phyloP scores from a whole-genome alignment of 1,140 invertebrate genomes.

The Rhynchophorus ferrugineus region DNA sequence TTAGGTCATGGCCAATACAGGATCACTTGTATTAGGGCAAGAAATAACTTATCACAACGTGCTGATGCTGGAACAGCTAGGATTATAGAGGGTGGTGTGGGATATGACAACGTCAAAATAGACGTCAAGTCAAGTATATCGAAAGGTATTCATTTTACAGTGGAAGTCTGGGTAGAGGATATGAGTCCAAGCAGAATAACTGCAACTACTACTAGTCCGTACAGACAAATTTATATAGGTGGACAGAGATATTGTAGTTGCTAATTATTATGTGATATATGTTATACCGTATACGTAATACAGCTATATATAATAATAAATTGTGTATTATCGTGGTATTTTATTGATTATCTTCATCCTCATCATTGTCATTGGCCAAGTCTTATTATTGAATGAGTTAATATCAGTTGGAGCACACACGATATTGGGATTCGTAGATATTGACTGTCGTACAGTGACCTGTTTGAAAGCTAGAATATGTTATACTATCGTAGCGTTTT shows the following conservation, averaged over 20 bases:
- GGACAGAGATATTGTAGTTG: slow-evolving; percentile 15
- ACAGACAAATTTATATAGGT: slow-evolving; percentile 4
- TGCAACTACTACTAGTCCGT: neutral
- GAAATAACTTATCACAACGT: slow-evolving; percentile 7
- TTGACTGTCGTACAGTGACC: too few relatives aligned
- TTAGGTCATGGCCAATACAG: neutral
- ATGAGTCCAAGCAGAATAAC: neutral
- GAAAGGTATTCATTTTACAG: slow-evolving; percentile 2
- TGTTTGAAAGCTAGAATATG: too few relatives aligned
- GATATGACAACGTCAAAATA: slow-evolving; percentile 9
- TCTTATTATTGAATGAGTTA: too few relatives aligned
- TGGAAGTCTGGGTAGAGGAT: slow-evolving; percentile 15
- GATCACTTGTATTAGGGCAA: slow-evolving; percentile 7
- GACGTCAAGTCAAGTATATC: slow-evolving; percentile 10
- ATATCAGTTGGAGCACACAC: too few relatives aligned
- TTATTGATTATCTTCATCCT: too few relatives aligned
- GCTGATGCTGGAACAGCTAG: slow-evolving; percentile 7
- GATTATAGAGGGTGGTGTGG: slow-evolving; percentile 10
- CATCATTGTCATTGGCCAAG: too few relatives aligned
- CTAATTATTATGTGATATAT: too few relatives aligned
- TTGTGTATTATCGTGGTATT: too few relatives aligned
- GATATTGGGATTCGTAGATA: too few relatives aligned
- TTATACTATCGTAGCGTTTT: too few relatives aligned
- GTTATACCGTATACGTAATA: too few relatives aligned
- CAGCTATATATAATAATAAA: too few relatives aligned